These are phyloP conservation scores for Coccyzus lansbergi DNA, from an alignment of 2,797 vertebrate species.

Conservation along the genomic window DNA sequence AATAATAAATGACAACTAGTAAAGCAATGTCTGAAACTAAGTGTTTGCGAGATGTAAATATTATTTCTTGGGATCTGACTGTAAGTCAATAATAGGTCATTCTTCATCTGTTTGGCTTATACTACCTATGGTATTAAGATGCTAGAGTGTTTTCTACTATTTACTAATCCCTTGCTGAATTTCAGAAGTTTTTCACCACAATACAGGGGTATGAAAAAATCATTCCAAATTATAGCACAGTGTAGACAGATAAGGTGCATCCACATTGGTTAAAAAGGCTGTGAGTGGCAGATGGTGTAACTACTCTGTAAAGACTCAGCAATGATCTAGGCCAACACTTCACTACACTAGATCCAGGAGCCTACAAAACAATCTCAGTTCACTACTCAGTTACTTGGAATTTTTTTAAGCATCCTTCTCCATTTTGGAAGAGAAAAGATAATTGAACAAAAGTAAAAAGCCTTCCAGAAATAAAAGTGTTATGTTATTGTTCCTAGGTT, in stretches of 20 bases:
- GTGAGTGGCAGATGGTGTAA: background rate
- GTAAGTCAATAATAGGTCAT: background rate
- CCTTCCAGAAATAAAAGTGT: background rate
- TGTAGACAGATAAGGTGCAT: background rate
- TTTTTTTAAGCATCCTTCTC: background rate
- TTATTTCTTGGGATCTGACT: background rate
- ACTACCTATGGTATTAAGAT: background rate
- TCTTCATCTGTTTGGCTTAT: background rate
- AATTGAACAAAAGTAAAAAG: background rate
- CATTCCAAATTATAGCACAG: background rate
- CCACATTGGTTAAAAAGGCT: background rate
- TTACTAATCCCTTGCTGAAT: background rate
- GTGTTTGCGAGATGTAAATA: background rate
- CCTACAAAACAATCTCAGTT: background rate
- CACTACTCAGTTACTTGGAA: background rate
- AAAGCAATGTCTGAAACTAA: background rate
- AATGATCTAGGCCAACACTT: background rate
- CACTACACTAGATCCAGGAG: background rate
- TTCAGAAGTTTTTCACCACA: background rate
- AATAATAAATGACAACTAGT: background rate
- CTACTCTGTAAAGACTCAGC: background rate
- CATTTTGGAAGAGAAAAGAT: background rate
- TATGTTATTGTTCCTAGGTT: no score
- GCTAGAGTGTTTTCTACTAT: background rate
- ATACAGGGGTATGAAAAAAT: background rate